Base-by-base conservation (phyloP, 2,888 invertebrate species). In the Phyllotreta cruciferae region DNA sequence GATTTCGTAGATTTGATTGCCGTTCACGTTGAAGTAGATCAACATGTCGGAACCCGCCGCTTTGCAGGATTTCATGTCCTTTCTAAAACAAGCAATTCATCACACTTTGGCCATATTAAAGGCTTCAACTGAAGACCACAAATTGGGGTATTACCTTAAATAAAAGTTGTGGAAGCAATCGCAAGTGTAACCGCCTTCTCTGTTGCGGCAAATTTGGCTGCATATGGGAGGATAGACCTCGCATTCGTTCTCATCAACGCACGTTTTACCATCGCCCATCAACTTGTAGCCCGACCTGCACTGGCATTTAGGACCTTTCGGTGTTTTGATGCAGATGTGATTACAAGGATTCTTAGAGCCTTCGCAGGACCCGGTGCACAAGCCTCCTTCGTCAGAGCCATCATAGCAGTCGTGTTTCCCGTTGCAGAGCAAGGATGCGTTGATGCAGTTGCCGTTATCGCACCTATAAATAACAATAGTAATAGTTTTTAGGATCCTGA, bases 241-340 rank as follows among this genome's bases (percentile, higher is more conserved):
- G 73, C 95, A 95, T 80, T 94, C 94, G 72, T 93, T 84, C 0
- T 90, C 81, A 75, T 94, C 92, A 9, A 75, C 75, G 70, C 93
- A 93, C 14, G 80, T 79, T 50, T 77, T 80, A 36, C 84, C 83
- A 71, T 88, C 87, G 0, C 78, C 73, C 1, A 76, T 68, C 75
- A 88, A 74, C 9, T 77, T 74, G 76, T 84, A 90, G 0, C 92
- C 93, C 0, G 73, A 68, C 0, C 79, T 76, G 73, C 93, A 93
- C 0, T 77, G 73, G 77, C 94, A 94, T 3, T 81, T 80, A 0
- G 88, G 86, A 0, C 92, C 92, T 0, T 74, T 70, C 0, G 93
- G 92, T 0, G 90, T 88, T 13, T 85, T 82, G 13, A 82, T 79
- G 73, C 93, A 93, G 5, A 78, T 74, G 68, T 86, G 85, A 0